A percentile compares a stretch with the other conserved stretches of the same genome.
phyloP scores from a whole-genome alignment of 1,140 invertebrate species.

The Steinernema khuongi region DNA sequence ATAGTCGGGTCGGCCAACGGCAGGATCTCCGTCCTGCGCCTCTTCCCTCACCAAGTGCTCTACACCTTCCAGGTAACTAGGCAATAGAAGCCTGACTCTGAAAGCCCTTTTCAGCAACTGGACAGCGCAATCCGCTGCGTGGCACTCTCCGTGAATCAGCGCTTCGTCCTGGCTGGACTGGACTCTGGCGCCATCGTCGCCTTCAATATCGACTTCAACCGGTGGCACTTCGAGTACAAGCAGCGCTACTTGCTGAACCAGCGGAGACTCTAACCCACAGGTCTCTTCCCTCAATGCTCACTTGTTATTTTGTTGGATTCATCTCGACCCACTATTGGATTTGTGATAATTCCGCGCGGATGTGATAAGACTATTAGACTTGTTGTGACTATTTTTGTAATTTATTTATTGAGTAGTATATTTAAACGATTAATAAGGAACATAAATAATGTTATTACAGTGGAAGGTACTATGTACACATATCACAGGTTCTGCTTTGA shows the following conservation, averaged over 20 bases:
- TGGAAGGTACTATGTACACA: neutral
- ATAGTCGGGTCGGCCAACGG: slow-evolving; percentile 87
- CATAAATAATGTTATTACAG: neutral
- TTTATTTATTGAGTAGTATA: neutral
- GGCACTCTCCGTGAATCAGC: slow-evolving; percentile 62
- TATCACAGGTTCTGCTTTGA: slow-evolving; percentile 2
- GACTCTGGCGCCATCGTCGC: slow-evolving; percentile 94
- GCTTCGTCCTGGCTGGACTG: slow-evolving; percentile 88
- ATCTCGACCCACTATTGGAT: neutral
- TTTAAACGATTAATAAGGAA: too few relatives aligned
- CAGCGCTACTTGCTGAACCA: slow-evolving; percentile 28
- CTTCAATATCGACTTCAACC: slow-evolving; percentile 98
- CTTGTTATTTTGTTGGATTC: neutral
- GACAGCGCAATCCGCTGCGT: slow-evolving; percentile 51
- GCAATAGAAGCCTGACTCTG: too few relatives aligned
- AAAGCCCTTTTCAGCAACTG: slow-evolving; percentile 59
- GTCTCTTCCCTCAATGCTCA: neutral
- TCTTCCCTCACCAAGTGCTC: slow-evolving; percentile 87
- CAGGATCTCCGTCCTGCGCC: slow-evolving; percentile 94
- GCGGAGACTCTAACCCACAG: neutral
- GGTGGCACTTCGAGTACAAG: slow-evolving; percentile 74
- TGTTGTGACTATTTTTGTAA: slow-evolving; percentile 6
- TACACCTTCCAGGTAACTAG: slow-evolving; percentile 78
- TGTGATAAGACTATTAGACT: neutral
- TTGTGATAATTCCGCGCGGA: slow-evolving; percentile 1